Evolutionary conservation across 2,113 vertebrate species (phyloP).

Genomic region (Caracal caracal): DNA sequence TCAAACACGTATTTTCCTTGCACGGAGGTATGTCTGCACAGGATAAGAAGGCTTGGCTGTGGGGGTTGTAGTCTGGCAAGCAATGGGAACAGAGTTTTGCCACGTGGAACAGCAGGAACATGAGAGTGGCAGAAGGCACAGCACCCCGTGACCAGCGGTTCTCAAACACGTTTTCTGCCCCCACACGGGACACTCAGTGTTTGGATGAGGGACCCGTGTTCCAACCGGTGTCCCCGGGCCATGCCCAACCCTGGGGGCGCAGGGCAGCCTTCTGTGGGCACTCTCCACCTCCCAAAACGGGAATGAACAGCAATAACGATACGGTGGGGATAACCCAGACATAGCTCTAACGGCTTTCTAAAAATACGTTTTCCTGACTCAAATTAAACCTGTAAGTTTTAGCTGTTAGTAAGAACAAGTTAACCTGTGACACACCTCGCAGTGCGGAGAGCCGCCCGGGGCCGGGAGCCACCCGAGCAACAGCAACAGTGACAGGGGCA

Average conservation of each 20-base stretch:
- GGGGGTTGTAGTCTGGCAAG: too few species aligned
- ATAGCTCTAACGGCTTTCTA: not conserved
- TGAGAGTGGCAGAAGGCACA: not conserved
- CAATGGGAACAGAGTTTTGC: not conserved
- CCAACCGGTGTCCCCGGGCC: rapidly evolving
- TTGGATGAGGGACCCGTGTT: not conserved
- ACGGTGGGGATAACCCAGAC: not conserved
- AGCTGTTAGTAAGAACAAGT: not conserved
- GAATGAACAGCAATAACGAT: not conserved
- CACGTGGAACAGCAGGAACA: rapidly evolving
- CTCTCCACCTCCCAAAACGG: not conserved
- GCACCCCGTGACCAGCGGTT: not conserved
- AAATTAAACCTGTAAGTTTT: not conserved
- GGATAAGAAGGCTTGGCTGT: not conserved
- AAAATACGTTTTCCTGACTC: not conserved
- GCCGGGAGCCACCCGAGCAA: not conserved
- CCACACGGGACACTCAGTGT: not conserved
- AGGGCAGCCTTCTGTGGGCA: not conserved
- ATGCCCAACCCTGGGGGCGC: not conserved
- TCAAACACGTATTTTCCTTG: not conserved
- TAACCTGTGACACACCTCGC: not conserved
- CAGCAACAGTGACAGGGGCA: not conserved
- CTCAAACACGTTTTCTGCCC: not conserved
- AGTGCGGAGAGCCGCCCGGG: rapidly evolving
- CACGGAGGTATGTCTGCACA: not conserved